Evolutionary conservation across 2,888 invertebrate genomes (phyloP).

Genomic region (Nineta flava): DNA sequence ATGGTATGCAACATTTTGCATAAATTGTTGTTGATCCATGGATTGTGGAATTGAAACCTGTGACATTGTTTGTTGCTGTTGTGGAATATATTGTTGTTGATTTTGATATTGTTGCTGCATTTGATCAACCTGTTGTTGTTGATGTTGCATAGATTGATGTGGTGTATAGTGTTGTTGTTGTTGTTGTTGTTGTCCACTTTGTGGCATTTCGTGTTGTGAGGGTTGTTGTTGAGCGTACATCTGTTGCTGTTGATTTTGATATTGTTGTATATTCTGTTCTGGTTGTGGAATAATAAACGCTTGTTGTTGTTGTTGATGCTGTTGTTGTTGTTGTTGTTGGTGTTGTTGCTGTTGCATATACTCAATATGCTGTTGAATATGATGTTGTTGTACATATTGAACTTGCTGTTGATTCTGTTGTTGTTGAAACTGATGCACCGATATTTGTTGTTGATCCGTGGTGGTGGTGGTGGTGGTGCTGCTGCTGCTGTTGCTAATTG

Average conservation of each 20-base stretch:
- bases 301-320: constrained; percentile 10
- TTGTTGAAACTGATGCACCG: constrained; percentile 19
- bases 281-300: constrained; percentile 12
- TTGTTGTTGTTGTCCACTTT: constrained; percentile 3
- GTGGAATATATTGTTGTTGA: constrained; percentile 16
- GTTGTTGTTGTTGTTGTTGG: constrained; percentile 12
- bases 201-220: constrained; percentile 5
- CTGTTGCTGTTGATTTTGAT: constrained; percentile 19
- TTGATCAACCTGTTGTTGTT: constrained; percentile 9
- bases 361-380: constrained; percentile 12
- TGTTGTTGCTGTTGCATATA: constrained; percentile 14
- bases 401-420: constrained; percentile 14
- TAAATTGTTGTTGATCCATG: constrained; percentile 5
- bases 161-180: constrained; percentile 9
- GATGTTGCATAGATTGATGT: constrained; percentile 5
- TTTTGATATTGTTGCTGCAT: constrained; percentile 15
- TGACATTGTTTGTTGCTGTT: too few species aligned
- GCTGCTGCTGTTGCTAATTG: constrained; percentile 12
- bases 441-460: constrained; percentile 27
- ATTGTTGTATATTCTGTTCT: constrained; percentile 15
- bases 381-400: constrained; percentile 15
- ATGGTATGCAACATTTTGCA: constrained; percentile 4
- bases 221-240: constrained; percentile 16
- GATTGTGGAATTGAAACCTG: constrained; percentile 14
- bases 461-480: constrained; percentile 15